phyloP scores from a whole-genome alignment of 2,888 invertebrate genomes.

The Drosophila paramelanica region DNA sequence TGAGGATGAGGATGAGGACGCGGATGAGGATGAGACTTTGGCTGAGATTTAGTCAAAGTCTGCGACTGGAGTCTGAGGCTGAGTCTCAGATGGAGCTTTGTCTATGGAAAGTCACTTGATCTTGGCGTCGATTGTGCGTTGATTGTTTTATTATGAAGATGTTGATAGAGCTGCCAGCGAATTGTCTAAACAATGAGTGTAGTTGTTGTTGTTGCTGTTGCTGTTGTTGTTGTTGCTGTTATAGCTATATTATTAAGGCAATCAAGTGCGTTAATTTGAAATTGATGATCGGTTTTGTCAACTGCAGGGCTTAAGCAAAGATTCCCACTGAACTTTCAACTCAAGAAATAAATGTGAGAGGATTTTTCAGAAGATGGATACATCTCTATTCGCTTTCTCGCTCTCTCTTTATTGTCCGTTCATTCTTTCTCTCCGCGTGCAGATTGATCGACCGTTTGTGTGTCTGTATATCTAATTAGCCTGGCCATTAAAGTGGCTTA shows the following conservation, averaged over 20 bases:
- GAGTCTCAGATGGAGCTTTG: slow-evolving; percentile 48
- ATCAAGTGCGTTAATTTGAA: slow-evolving; percentile 69
- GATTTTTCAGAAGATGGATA: slow-evolving; percentile 13
- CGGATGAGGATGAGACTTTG: slow-evolving; percentile 14
- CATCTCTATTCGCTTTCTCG: slow-evolving; percentile 20
- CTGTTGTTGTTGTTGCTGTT: slow-evolving; percentile 29
- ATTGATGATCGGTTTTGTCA: slow-evolving; percentile 68
- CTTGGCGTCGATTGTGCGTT: slow-evolving; percentile 77
- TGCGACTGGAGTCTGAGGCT: slow-evolving; percentile 6
- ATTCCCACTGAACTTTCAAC: slow-evolving; percentile 25
- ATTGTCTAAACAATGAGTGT: slow-evolving; percentile 49
- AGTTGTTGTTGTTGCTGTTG: slow-evolving; percentile 26
- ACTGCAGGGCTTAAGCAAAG: slow-evolving; percentile 23
- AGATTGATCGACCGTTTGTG: slow-evolving; percentile 2
- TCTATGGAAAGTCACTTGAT: slow-evolving; percentile 76
- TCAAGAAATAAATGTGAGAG: slow-evolving; percentile 5
- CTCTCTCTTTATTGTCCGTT: neutral
- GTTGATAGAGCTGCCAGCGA: slow-evolving; percentile 66
- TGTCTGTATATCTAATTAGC: slow-evolving; percentile 62
- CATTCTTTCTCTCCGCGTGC: no score
- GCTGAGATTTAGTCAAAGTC: slow-evolving; percentile 24
- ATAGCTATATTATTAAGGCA: slow-evolving; percentile 71
- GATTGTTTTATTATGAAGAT: slow-evolving; percentile 80
- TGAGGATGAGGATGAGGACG: slow-evolving; percentile 46
- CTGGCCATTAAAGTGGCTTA: slow-evolving; percentile 69